Percentiles rank a stretch among this genome's conserved stretches.
phyloP scores from a whole-genome alignment of 1,140 invertebrate genomes.

The Drosophila asahinai region DNA sequence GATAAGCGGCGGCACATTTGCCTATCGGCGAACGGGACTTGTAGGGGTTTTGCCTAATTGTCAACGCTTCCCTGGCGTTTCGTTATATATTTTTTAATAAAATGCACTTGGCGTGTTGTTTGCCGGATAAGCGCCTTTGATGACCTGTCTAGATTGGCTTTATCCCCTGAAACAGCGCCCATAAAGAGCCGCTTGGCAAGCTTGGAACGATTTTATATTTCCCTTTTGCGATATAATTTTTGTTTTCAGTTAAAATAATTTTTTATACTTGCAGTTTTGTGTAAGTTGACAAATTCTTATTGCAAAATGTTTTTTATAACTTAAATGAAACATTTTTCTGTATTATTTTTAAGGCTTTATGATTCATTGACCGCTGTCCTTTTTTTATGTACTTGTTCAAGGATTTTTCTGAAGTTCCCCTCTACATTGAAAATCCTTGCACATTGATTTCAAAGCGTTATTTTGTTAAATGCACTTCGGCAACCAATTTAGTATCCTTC shows the following conservation, averaged over 20 bases:
- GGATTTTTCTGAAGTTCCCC: neutral
- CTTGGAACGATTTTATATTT: neutral
- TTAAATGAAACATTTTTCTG: neutral
- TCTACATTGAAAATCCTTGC: neutral
- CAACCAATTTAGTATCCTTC: neutral
- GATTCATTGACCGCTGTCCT: too few relatives aligned
- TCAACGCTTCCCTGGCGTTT: slow-evolving; percentile 25
- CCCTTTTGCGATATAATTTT: neutral
- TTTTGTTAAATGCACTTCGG: neutral
- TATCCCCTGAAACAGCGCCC: too few relatives aligned
- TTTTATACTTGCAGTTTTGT: neutral
- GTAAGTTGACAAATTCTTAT: too few relatives aligned
- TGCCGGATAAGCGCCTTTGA: neutral
- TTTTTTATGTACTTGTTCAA: neutral
- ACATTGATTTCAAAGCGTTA: neutral
- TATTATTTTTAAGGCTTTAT: neutral
- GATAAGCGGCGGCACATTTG: slow-evolving; percentile 51
- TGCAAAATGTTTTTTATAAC: too few relatives aligned
- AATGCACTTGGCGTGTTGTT: slow-evolving; percentile 3
- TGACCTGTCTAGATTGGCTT: slow-evolving; percentile 13
- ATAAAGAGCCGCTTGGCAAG: neutral
- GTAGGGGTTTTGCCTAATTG: slow-evolving; percentile 44
- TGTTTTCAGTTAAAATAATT: neutral
- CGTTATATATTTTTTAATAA: slow-evolving; percentile 10
- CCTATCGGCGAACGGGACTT: slow-evolving; percentile 27